Conservation (phyloP, 2,888 invertebrate genomes). For the Carabus problematicus region DNA sequence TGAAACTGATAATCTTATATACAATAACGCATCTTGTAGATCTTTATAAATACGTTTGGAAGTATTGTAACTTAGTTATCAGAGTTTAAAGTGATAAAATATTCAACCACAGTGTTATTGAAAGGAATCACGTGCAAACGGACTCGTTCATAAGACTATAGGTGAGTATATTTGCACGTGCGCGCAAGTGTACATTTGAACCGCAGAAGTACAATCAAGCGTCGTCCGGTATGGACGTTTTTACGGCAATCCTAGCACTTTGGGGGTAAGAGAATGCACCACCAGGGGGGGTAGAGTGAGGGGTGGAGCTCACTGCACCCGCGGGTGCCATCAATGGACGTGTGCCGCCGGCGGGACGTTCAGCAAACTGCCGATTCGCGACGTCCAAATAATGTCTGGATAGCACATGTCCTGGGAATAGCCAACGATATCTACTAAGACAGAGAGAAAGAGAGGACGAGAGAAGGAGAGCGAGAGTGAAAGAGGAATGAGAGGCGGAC, state of each 20-base stretch:
- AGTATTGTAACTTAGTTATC: too few species aligned
- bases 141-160: neutral
- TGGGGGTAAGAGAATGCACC: constrained; percentile 24
- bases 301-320: constrained; percentile 26
- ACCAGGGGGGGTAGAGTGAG: neutral
- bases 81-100: too few species aligned
- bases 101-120: constrained; percentile 2
- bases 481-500: neutral
- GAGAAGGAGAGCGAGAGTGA: too few species aligned
- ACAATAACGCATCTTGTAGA: too few species aligned
- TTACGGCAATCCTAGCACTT: constrained; percentile 36
- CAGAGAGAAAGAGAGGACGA: too few species aligned
- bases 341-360: constrained; percentile 32
- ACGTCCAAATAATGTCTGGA: constrained; percentile 21
- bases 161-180: too few species aligned
- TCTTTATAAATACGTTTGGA: too few species aligned
- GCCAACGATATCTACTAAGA: neutral
- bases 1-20: too few species aligned
- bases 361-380: constrained; percentile 32
- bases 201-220: constrained; percentile 38
- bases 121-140: constrained; percentile 9
- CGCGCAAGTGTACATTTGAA: neutral
- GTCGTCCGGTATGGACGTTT: constrained; percentile 35
- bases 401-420: neutral
- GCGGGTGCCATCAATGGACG: constrained; percentile 18